These are phyloP conservation scores for Todus mexicanus DNA, from an alignment of 2,797 vertebrate genomes.

Conservation along the genomic window DNA sequence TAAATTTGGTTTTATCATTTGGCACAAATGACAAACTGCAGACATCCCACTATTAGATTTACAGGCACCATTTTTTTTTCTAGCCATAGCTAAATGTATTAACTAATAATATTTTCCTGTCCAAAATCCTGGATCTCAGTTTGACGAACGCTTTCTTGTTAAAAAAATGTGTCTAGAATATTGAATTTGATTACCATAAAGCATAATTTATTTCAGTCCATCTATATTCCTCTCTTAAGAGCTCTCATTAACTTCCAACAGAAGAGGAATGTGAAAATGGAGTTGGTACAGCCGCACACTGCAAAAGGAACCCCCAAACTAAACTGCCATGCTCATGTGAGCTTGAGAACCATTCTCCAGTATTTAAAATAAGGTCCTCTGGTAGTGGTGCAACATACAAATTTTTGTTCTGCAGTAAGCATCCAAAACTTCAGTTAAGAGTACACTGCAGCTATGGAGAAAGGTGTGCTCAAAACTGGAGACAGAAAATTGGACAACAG, in stretches of 20 bases:
- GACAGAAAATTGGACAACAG: not conserved
- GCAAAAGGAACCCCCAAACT: not conserved
- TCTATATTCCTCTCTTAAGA: not conserved
- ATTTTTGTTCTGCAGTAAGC: not conserved
- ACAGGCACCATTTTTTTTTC: not conserved
- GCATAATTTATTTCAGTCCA: conserved; percentile 11
- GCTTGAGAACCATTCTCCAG: not conserved
- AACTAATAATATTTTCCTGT: not conserved
- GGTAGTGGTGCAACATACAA: not conserved
- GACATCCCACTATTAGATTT: not conserved
- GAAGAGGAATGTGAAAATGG: not conserved
- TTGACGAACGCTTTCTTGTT: not conserved
- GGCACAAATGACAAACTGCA: not conserved
- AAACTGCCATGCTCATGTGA: not conserved
- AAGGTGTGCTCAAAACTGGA: not conserved
- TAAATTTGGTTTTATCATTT: conserved; percentile 13
- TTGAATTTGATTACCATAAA: conserved; percentile 4
- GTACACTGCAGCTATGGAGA: not conserved
- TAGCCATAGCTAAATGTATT: not conserved
- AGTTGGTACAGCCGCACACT: not conserved
- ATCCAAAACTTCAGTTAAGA: not conserved
- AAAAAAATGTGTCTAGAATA: conserved; percentile 8
- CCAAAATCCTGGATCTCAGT: conserved; percentile 2
- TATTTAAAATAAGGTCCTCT: not conserved
- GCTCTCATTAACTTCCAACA: not conserved